Percentiles rank a stretch among this genome's conserved stretches.
phyloP scores from a whole-genome alignment of 2,888 invertebrate species.

The Villa cingulata region DNA sequence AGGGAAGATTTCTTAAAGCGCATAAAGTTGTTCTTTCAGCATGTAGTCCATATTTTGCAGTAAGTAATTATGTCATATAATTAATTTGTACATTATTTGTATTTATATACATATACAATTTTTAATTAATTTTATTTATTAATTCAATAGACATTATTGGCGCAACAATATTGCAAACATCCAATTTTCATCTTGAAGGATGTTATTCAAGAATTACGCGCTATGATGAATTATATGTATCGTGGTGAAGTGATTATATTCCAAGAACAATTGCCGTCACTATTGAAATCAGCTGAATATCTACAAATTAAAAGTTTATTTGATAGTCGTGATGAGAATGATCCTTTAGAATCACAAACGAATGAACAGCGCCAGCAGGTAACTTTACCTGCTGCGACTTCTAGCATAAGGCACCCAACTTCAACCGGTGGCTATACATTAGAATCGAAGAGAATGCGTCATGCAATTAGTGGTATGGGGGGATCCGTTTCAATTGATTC shows the following conservation, averaged over 20 bases:
- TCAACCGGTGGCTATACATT: constrained; percentile 30
- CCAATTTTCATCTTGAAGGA: too few species aligned
- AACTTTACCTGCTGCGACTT: constrained; percentile 16
- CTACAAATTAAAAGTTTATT: too few species aligned
- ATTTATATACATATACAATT: background rate
- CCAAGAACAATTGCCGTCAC: too few species aligned
- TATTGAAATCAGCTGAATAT: too few species aligned
- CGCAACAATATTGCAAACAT: constrained; percentile 82
- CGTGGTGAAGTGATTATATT: too few species aligned
- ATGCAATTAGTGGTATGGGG: constrained; percentile 1
- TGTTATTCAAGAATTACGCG: too few species aligned
- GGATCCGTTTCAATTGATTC: constrained; percentile 31
- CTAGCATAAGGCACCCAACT: constrained; percentile 16
- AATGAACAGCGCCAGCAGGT: constrained; percentile 19
- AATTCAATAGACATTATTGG: constrained; percentile 60
- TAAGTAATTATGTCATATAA: constrained; percentile 36
- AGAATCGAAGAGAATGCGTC: constrained; percentile 34
- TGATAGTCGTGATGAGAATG: constrained; percentile 38
- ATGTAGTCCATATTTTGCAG: constrained; percentile 84
- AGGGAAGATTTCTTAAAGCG: constrained; percentile 81
- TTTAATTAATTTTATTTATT: background rate
- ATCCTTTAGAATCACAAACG: constrained; percentile 22
- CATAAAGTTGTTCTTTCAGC: constrained; percentile 91
- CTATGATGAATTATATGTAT: too few species aligned
- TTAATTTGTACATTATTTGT: too few species aligned